These are phyloP conservation scores for Tipula lateralis DNA, from an alignment of 2,888 invertebrate species.

Conservation along the genomic window DNA sequence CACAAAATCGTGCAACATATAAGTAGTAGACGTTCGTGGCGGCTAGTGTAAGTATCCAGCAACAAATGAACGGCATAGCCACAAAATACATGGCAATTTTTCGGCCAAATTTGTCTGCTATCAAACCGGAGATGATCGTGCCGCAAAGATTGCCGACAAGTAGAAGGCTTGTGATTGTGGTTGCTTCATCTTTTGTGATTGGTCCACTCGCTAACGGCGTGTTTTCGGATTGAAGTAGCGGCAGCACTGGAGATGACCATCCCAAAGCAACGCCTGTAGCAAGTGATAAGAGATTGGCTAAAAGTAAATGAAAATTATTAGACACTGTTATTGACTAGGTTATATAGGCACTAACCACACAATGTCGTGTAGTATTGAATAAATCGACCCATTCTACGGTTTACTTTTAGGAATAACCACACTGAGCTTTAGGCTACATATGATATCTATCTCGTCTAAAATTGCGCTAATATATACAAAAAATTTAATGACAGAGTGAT, in stretches of 20 bases:
- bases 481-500: neutral
- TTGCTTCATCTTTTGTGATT: constrained; percentile 41
- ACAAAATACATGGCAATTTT: constrained; percentile 30
- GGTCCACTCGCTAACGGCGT: constrained; percentile 43
- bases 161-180: constrained; percentile 45
- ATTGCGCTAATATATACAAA: neutral
- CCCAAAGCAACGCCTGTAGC: constrained; percentile 44
- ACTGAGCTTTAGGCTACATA: neutral
- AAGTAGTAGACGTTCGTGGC: constrained; percentile 26
- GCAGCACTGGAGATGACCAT: constrained; percentile 45
- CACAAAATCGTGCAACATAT: constrained; percentile 31
- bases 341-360: neutral
- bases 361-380: neutral
- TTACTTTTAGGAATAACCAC: neutral
- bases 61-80: constrained; percentile 32
- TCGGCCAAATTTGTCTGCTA: constrained; percentile 33
- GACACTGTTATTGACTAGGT: no score
- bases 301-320: neutral
- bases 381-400: neutral
- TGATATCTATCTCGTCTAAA: neutral
- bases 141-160: constrained; percentile 32
- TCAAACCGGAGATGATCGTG: constrained; percentile 31
- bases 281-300: constrained; percentile 43
- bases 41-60: neutral
- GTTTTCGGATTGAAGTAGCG: constrained; percentile 40